Conservation (phyloP, 2,797 vertebrate genomes). For the Rachycentron canadum region DNA sequence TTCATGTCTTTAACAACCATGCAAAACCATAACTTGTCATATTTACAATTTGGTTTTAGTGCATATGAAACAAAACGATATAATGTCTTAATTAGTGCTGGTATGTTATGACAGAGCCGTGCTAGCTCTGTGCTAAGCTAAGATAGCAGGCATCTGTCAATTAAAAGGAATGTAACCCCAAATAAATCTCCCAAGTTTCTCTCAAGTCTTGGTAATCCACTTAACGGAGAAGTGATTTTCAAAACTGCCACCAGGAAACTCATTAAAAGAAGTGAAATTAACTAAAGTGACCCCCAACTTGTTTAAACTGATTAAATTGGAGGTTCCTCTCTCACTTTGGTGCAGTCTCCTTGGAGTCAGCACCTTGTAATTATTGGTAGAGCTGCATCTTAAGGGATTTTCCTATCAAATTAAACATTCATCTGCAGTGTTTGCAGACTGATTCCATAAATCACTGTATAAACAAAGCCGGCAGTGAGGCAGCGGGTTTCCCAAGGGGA, state of each 20-base stretch:
- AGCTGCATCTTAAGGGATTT: constrained; percentile 37
- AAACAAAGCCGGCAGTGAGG: constrained; percentile 25
- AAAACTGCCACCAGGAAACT: background rate
- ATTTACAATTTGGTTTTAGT: no score
- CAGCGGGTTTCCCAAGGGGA: background rate
- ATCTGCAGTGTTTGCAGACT: constrained; percentile 1
- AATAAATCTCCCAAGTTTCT: background rate
- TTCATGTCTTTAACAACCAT: background rate
- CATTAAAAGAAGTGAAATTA: constrained; percentile 9
- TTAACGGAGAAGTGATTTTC: background rate
- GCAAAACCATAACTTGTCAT: no score
- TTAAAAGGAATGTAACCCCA: background rate
- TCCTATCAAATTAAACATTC: constrained; percentile 40
- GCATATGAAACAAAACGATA: no score
- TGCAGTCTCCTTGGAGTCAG: constrained; percentile 8
- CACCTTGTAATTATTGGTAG: constrained; percentile 4
- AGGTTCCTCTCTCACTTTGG: background rate
- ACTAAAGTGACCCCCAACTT: background rate
- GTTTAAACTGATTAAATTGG: background rate
- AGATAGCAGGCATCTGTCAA: background rate
- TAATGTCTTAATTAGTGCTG: no score
- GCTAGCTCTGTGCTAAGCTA: background rate
- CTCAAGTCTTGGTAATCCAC: background rate
- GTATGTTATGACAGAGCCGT: no score
- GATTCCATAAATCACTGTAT: constrained; percentile 53